Evolutionary conservation across 1,140 invertebrate species (phyloP), one percentile per base, ranked within the genome.

Genomic region (Drusus annulatus): DNA sequence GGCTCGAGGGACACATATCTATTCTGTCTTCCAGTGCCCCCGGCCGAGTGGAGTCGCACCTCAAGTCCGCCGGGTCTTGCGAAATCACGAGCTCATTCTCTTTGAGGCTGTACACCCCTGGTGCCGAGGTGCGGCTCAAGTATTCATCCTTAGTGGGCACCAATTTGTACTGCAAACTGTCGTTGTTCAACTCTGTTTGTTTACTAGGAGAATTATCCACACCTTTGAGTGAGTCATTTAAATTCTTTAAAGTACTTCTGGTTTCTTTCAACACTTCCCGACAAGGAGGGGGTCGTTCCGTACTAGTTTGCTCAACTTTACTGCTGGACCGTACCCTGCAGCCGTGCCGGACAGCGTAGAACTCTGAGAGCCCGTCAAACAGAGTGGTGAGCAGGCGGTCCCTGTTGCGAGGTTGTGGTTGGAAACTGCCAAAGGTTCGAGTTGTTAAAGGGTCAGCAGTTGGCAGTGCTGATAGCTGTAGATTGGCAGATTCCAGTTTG

Each of bases 311-410:
- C 36, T 45, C 36, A 13, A 45, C 36, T 45, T 45, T 45, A 45
- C 36, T 45, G 36, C 36, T 45, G 10, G 36, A 45, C 82, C 82
- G 87, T 84, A 54, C 88, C 76, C 78, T 85, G 87, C 51, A 73
- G 79, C 87, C 93, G 86, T 84, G 91, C 86, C 84, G 93, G 84
- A 88, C 93, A 87, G 94, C 93, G 85, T 95, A 97, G 83, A 96
- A 93, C 86, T 96, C 95, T 79, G 95, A 96, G 8, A 97, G 89
- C 2, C 95, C 95, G 87, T 97, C 95, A 88, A 94, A 96, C 0
- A 97, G 88, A 21, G 95, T 93, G 73, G 93, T 94, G 13, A 96
- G 86, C 81, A 82, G 91, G 31, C 89, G 87, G 74, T 90, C 87
- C 65, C 89, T 89, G 60, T 86, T 85, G 28, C 85, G 65, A 36